Percentiles rank a stretch among this genome's conserved stretches.
phyloP scores from a whole-genome alignment of 23 tunicate genomes.

The Corella eumyota region DNA sequence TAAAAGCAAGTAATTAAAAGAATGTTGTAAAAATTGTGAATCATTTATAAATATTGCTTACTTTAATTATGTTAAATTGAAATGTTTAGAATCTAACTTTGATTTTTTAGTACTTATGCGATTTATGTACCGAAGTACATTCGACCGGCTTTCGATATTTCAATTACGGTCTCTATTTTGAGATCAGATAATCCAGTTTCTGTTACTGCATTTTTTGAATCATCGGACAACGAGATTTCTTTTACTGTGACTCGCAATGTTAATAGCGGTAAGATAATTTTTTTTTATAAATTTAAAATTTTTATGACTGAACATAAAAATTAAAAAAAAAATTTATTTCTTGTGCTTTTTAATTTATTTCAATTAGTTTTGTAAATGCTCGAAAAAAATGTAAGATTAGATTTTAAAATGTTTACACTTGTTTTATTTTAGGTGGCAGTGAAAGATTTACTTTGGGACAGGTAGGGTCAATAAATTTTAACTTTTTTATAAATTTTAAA shows the following conservation, averaged over 20 bases:
- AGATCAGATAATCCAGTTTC: slow-evolving; percentile 26
- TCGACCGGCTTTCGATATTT: slow-evolving; percentile 57
- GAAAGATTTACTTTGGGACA: neutral
- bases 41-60: too few species aligned
- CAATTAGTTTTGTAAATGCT: too few species aligned
- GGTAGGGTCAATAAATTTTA: too few species aligned
- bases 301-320: neutral
- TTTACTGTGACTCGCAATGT: neutral
- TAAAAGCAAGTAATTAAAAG: too few species aligned
- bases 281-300: neutral
- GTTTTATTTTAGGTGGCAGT: neutral
- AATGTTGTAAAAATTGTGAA: too few species aligned
- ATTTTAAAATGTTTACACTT: too few species aligned
- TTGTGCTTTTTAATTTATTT: too few species aligned
- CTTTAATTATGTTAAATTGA: neutral
- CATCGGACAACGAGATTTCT: slow-evolving; percentile 19
- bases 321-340: too few species aligned
- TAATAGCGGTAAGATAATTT: slow-evolving; percentile 27
- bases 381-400: too few species aligned
- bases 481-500: too few species aligned
- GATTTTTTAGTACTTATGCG: slow-evolving; percentile 29
- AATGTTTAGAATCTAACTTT: neutral
- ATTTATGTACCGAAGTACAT: slow-evolving; percentile 42
- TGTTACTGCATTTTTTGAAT: slow-evolving; percentile 9
- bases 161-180: slow-evolving; percentile 23